A percentile compares a stretch with the other conserved stretches of the same genome.
Conservation (phyloP, 2,797 vertebrate genomes). For the Strix occidentalis region DNA sequence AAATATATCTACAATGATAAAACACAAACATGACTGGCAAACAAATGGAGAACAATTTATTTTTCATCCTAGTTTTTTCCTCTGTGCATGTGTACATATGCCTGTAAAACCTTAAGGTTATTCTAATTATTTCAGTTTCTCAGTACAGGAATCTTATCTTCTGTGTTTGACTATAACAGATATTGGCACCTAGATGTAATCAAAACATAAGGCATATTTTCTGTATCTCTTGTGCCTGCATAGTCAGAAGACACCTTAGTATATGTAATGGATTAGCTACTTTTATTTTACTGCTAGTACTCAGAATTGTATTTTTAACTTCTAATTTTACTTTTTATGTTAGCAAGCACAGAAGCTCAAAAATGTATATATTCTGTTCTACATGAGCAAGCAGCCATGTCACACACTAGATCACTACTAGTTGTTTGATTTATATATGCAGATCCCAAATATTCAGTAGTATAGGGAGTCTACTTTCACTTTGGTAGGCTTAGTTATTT, state of each 20-base stretch:
- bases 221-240: not conserved
- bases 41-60: not conserved
- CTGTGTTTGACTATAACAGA: not conserved
- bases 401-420: not conserved
- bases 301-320: not conserved
- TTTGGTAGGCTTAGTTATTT: not conserved
- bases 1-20: not conserved
- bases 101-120: not conserved
- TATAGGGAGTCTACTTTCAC: not conserved
- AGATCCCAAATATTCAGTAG: not conserved
- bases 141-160: not conserved
- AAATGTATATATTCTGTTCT: not conserved
- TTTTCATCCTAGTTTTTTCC: not conserved
- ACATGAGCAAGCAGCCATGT: not conserved
- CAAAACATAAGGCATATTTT: not conserved
- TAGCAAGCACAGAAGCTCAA: not conserved
- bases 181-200: not conserved
- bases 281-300: not conserved
- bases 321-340: not conserved
- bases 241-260: not conserved
- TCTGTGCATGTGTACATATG: fast-evolving
- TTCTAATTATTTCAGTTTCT: not conserved
- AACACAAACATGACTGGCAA: not conserved
- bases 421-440: not conserved
- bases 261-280: not conserved